Conservation (phyloP, 2,113 vertebrate genomes). For the Gallinago media region DNA sequence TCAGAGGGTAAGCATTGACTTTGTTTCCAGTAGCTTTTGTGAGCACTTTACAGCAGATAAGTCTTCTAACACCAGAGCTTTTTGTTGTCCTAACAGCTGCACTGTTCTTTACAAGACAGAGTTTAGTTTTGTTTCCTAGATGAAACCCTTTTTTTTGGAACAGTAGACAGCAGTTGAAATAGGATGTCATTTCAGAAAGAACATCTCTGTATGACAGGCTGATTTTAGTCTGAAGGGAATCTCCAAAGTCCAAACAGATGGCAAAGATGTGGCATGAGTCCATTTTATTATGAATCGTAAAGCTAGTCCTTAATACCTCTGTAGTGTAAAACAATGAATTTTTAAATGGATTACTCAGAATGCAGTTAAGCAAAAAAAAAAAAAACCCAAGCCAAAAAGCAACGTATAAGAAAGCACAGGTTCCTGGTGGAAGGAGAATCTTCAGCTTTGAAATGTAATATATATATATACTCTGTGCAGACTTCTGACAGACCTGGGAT, state of each 20-base stretch:
- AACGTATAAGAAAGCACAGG: neutral
- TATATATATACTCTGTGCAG: neutral
- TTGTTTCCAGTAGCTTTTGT: neutral
- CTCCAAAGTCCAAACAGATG: neutral
- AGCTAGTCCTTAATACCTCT: neutral
- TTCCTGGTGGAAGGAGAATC: neutral
- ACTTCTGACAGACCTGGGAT: neutral
- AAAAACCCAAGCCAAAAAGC: neutral
- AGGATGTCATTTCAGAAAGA: neutral
- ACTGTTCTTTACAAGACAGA: neutral
- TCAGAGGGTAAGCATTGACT: conserved; percentile 78
- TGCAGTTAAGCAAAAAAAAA: neutral
- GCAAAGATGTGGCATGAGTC: neutral
- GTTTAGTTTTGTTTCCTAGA: neutral
- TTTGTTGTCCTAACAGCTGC: neutral
- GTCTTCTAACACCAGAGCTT: neutral
- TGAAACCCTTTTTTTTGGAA: neutral
- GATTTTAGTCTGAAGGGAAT: neutral
- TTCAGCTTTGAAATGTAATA: neutral
- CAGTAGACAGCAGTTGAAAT: neutral
- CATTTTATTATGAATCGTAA: neutral
- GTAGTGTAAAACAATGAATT: neutral
- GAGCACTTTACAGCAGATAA: neutral
- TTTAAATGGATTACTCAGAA: neutral
- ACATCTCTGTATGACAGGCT: neutral